A percentile compares a stretch with the other conserved stretches of the same genome.
These are phyloP conservation scores for Rhagologus leucostigma DNA, from an alignment of 2,113 vertebrate genomes.

Conservation along the genomic window DNA sequence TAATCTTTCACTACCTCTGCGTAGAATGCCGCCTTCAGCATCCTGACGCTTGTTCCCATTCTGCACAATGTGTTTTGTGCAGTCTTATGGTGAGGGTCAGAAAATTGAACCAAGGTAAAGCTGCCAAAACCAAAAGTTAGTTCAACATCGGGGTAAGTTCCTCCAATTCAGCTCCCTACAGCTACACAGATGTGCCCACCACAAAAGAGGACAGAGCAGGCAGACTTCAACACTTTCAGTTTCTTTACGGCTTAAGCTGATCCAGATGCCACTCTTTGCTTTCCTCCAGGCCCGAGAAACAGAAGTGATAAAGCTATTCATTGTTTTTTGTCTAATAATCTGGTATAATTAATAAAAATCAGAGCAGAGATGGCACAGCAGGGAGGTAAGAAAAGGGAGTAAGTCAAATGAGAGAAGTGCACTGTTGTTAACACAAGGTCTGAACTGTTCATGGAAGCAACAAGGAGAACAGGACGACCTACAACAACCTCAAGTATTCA, in stretches of 20 bases:
- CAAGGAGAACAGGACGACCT: background rate
- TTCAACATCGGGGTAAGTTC: background rate
- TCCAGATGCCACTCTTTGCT: background rate
- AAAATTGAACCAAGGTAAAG: background rate
- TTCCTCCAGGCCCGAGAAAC: background rate
- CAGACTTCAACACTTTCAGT: background rate
- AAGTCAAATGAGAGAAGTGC: background rate
- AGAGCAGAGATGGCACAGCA: background rate
- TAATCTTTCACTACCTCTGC: background rate
- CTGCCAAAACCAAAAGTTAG: background rate
- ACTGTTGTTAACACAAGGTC: background rate
- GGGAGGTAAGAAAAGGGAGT: background rate
- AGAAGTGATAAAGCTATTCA: background rate
- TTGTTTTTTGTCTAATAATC: background rate
- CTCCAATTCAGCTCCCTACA: background rate
- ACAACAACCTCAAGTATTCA: background rate
- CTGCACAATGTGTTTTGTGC: background rate
- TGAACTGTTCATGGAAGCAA: background rate
- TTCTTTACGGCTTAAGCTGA: background rate
- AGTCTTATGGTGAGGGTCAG: background rate
- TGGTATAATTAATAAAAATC: background rate
- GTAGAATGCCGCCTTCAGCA: background rate
- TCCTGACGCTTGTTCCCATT: background rate
- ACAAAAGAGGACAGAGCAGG: background rate
- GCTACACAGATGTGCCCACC: background rate